Evolutionary conservation across 2,113 vertebrate genomes (phyloP).

Genomic region (Cebus imitator): DNA sequence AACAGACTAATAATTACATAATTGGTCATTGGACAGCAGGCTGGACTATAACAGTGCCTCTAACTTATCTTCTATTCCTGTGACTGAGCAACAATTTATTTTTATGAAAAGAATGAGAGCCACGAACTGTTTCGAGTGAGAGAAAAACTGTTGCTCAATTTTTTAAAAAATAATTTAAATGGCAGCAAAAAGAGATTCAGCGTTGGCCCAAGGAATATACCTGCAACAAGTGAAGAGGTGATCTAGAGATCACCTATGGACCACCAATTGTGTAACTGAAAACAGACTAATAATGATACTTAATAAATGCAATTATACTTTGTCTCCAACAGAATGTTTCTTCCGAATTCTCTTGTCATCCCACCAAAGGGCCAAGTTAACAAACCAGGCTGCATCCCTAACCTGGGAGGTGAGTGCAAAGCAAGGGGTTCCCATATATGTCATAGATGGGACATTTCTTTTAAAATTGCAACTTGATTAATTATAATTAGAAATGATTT

Average conservation of each 20-base stretch:
- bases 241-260: too few relatives aligned
- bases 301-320: neutral
- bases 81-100: neutral
- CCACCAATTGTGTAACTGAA: neutral
- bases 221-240: neutral
- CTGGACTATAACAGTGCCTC: neutral
- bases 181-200: neutral
- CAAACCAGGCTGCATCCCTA: neutral
- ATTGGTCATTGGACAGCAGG: neutral
- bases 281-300: neutral
- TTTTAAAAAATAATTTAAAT: neutral
- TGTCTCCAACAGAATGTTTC: slow-evolving; percentile 59
- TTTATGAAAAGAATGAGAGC: neutral
- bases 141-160: neutral
- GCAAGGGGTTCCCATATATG: too few relatives aligned
- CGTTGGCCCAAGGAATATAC: neutral
- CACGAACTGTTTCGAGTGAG: neutral
- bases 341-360: slow-evolving; percentile 57
- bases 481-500: slow-evolving; percentile 4
- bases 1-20: too few relatives aligned
- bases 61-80: neutral
- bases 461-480: neutral
- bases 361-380: slow-evolving; percentile 67
- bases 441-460: neutral
- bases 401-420: slow-evolving; percentile 50